Percentiles rank a stretch among this genome's conserved stretches.
phyloP scores from a whole-genome alignment of 2,797 vertebrate species.

The Ispidina picta region DNA sequence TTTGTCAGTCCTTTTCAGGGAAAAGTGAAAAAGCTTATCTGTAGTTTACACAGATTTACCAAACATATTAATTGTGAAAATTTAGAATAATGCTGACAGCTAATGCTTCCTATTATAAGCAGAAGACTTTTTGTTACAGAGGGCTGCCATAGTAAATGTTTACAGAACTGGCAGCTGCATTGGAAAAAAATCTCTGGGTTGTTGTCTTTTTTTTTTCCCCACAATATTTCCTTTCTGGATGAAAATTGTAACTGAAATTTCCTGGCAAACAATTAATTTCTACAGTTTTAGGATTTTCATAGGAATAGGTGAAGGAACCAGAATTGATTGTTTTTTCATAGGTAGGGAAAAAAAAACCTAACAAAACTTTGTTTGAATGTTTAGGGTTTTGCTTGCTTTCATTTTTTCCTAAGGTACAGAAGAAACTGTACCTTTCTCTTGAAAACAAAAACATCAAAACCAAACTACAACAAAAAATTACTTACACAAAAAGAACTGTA shows the following conservation, averaged over 20 bases:
- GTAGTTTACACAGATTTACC: slow-evolving; percentile 51
- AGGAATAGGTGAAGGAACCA: not conserved
- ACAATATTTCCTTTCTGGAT: not conserved
- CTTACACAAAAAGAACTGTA: not conserved
- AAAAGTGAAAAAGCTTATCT: slow-evolving; percentile 31
- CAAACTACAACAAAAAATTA: not conserved
- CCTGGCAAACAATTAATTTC: not conserved
- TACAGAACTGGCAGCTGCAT: not conserved
- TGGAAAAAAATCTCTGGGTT: not conserved
- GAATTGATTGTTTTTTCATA: not conserved
- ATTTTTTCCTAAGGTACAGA: not conserved
- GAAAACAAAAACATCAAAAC: not conserved
- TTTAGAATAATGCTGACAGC: not conserved
- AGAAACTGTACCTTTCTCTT: not conserved
- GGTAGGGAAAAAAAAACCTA: not conserved
- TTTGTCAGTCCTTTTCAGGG: not conserved
- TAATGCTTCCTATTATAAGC: not conserved
- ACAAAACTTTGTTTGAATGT: not conserved
- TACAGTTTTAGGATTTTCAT: not conserved
- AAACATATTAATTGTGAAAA: slow-evolving; percentile 48
- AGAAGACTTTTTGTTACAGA: not conserved
- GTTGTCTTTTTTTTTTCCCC: not conserved
- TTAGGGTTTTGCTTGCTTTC: not conserved
- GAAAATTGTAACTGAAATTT: not conserved
- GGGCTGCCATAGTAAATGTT: not conserved